phyloP scores from a whole-genome alignment of 2,113 vertebrate genomes.

The Piprites chloris region DNA sequence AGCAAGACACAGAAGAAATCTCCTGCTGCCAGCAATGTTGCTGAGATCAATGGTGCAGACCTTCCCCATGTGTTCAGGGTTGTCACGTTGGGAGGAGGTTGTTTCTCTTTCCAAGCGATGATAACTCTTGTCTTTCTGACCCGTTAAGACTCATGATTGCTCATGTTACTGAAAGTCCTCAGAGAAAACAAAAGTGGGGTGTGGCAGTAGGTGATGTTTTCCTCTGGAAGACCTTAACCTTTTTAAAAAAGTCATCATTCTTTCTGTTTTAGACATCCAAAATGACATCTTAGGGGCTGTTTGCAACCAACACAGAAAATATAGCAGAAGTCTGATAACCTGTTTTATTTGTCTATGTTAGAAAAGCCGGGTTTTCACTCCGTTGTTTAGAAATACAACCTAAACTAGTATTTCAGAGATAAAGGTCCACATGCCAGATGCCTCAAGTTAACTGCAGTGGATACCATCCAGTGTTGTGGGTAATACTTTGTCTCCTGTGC shows the following conservation, averaged over 20 bases:
- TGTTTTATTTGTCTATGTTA: not conserved
- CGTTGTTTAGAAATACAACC: not conserved
- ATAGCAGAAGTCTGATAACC: not conserved
- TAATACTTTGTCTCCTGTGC: not conserved
- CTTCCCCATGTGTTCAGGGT: not conserved
- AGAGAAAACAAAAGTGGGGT: not conserved
- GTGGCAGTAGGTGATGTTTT: not conserved
- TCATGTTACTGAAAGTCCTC: not conserved
- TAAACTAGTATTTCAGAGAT: not conserved
- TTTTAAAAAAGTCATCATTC: not conserved
- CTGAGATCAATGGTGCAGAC: not conserved
- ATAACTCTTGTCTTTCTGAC: not conserved
- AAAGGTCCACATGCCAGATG: not conserved
- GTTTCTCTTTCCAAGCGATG: not conserved
- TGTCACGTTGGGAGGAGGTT: not conserved
- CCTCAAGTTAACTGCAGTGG: not conserved
- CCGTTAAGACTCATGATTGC: rapidly evolving
- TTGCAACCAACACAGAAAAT: not conserved
- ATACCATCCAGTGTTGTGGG: rapidly evolving
- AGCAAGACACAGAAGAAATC: not conserved
- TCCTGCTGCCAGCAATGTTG: not conserved
- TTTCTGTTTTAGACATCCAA: not conserved
- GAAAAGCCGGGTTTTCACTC: not conserved
- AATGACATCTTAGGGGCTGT: not conserved
- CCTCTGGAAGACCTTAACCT: not conserved